A percentile compares a stretch with the other conserved stretches of the same genome.
phyloP scores from a whole-genome alignment of 2,888 invertebrate species.

The Nyleta sp. region DNA sequence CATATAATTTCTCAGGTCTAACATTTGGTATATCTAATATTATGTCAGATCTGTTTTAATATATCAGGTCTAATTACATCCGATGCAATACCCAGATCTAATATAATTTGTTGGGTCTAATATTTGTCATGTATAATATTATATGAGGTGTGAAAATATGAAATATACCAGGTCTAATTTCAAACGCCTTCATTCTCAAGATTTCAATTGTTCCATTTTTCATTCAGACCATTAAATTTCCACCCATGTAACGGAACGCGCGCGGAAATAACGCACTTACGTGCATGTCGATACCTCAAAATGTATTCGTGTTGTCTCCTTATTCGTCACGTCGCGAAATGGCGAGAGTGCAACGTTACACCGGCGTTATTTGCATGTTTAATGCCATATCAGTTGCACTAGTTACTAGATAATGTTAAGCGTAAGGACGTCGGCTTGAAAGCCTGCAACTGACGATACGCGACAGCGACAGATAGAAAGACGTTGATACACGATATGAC shows the following conservation, averaged over 20 bases:
- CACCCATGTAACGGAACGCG: slow-evolving; percentile 4
- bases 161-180: too few relatives aligned
- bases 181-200: too few relatives aligned
- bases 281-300: slow-evolving; percentile 78
- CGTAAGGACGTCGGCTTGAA: slow-evolving; percentile 63
- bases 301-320: slow-evolving; percentile 75
- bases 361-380: slow-evolving; percentile 77
- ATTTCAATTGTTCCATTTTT: too few relatives aligned
- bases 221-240: slow-evolving; percentile 56
- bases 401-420: slow-evolving; percentile 71
- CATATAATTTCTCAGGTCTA: too few relatives aligned
- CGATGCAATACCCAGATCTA: too few relatives aligned
- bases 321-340: slow-evolving; percentile 69
- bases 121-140: too few relatives aligned
- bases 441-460: slow-evolving; percentile 81
- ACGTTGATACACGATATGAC: slow-evolving; percentile 46
- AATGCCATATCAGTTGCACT: slow-evolving; percentile 74
- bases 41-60: too few relatives aligned
- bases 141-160: too few relatives aligned
- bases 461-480: slow-evolving; percentile 42
- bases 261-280: slow-evolving; percentile 70
- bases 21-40: too few relatives aligned
- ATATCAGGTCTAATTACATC: too few relatives aligned
- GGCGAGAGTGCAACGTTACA: slow-evolving; percentile 72
- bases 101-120: too few relatives aligned